These are phyloP conservation scores for Apteryx mantelli DNA, from an alignment of 2,113 vertebrate genomes.

Conservation along the genomic window DNA sequence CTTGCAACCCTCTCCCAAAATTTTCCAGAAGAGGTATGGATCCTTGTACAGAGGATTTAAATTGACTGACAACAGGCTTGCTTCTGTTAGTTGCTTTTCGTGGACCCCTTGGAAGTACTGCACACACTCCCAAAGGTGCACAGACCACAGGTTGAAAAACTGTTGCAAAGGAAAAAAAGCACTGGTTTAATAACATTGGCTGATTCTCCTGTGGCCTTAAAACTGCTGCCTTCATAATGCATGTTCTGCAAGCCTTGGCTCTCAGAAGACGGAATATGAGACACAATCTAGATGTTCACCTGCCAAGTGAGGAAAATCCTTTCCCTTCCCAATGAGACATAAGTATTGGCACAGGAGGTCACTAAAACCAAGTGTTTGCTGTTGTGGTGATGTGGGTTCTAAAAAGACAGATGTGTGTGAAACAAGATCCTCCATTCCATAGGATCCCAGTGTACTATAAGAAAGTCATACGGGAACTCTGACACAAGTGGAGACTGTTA, in stretches of 20 bases:
- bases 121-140: neutral
- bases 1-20: neutral
- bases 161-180: neutral
- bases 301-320: slow-evolving; percentile 53
- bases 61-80: neutral
- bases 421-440: slow-evolving; percentile 33
- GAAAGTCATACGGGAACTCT: neutral
- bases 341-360: slow-evolving; percentile 38
- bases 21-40: neutral
- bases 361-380: slow-evolving; percentile 49
- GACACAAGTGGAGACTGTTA: neutral
- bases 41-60: neutral
- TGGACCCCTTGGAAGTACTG: neutral
- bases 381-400: neutral
- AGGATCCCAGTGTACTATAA: neutral
- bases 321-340: neutral
- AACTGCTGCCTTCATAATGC: neutral
- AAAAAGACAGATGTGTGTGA: slow-evolving; percentile 60
- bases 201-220: neutral
- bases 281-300: slow-evolving; percentile 22
- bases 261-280: slow-evolving; percentile 13
- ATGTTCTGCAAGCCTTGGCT: neutral
- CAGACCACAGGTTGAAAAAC: neutral
- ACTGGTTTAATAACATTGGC: neutral
- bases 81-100: slow-evolving; percentile 22